phyloP scores from a whole-genome alignment of 2,113 vertebrate species.

The Excalfactoria chinensis region DNA sequence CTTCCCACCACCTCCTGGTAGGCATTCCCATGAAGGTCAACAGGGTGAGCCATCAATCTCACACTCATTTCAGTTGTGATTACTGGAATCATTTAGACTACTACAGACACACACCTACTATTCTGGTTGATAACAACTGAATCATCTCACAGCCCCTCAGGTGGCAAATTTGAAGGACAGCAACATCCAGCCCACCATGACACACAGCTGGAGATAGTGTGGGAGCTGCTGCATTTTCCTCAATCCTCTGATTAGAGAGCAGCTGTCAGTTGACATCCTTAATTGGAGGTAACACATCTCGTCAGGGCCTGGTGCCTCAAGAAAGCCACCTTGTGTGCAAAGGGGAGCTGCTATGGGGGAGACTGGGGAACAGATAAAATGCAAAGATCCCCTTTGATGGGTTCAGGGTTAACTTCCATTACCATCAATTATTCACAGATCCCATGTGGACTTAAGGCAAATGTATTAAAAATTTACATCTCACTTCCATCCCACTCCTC shows the following conservation, averaged over 20 bases:
- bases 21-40: neutral
- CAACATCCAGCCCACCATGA: neutral
- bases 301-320: neutral
- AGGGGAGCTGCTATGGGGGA: neutral
- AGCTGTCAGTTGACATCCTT: neutral
- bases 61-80: accelerated
- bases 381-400: constrained; percentile 26
- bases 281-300: constrained; percentile 3
- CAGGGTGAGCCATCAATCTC: neutral
- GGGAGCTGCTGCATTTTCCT: neutral
- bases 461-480: constrained; percentile 41
- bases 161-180: neutral
- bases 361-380: neutral
- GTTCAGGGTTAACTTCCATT: constrained; percentile 30
- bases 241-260: neutral
- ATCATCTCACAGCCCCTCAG: neutral
- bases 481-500: neutral
- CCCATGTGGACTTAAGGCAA: constrained; percentile 11
- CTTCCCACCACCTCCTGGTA: neutral
- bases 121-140: neutral
- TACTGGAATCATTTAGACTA: neutral
- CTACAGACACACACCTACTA: accelerated
- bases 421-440: constrained; percentile 56
- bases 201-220: neutral
- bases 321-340: neutral